A percentile compares a stretch with the other conserved stretches of the same genome.
phyloP scores from a whole-genome alignment of 1,140 invertebrate species.

The Contarinia nasturtii region DNA sequence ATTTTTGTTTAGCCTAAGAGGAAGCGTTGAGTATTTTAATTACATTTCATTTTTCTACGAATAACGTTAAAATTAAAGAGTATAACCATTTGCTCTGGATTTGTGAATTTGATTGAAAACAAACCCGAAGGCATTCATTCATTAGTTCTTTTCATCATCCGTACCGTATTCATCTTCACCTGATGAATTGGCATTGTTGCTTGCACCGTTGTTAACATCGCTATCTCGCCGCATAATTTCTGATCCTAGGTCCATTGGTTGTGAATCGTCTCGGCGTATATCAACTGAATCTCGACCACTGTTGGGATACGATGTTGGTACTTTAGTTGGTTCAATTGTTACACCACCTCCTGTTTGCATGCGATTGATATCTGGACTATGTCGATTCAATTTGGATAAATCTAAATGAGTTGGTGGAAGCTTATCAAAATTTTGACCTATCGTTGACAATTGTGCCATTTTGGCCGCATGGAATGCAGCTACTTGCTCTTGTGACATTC shows the following conservation, averaged over 20 bases:
- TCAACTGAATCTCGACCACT: conserved; percentile 6
- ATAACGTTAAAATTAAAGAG: background rate
- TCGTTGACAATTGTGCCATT: conserved; percentile 46
- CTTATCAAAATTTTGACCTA: conserved; percentile 37
- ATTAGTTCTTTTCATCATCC: conserved; percentile 17
- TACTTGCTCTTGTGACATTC: conserved; percentile 30
- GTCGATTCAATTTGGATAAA: conserved; percentile 13
- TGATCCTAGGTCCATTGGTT: conserved; percentile 18
- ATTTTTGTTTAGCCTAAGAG: background rate
- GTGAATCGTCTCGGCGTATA: conserved; percentile 14
- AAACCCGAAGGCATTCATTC: background rate
- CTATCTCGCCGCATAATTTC: conserved; percentile 18
- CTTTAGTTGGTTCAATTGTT: conserved; percentile 1
- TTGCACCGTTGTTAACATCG: conserved; percentile 8
- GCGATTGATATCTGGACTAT: background rate
- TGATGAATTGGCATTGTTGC: conserved; percentile 14
- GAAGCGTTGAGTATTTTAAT: background rate
- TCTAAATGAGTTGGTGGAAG: conserved; percentile 19
- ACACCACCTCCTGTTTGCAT: conserved; percentile 1
- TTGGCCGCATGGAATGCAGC: conserved; percentile 42
- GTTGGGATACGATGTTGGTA: background rate
- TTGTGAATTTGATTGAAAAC: background rate
- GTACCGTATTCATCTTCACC: conserved; percentile 22
- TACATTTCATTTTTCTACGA: too few relatives aligned
- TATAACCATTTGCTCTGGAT: background rate